Evolutionary conservation across 2,113 vertebrate species (phyloP).

Genomic region (Tachysurus fulvidraco): DNA sequence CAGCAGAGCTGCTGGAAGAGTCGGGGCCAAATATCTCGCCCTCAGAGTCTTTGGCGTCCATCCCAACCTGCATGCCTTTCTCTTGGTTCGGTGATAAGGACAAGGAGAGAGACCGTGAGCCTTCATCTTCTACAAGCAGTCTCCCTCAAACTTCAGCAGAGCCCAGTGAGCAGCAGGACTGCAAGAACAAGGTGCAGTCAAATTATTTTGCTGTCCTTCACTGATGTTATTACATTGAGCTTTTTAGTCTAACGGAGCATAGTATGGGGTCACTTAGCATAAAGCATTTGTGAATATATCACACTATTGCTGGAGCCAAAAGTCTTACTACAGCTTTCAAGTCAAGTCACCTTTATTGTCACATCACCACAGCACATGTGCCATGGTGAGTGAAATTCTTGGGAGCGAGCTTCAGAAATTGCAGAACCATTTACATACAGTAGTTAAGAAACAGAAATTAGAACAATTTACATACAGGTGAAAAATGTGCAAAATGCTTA

Average conservation of each 20-base stretch:
- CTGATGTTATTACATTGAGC: not conserved
- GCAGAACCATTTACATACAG: too few species aligned
- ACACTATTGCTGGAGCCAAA: not conserved
- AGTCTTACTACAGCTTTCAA: not conserved
- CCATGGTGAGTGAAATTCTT: too few species aligned
- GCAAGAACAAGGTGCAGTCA: constrained; percentile 79
- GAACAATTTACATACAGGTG: too few species aligned
- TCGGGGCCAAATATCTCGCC: constrained; percentile 82
- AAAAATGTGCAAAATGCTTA: too few species aligned
- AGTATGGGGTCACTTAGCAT: not conserved
- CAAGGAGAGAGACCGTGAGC: constrained; percentile 75
- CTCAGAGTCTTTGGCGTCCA: constrained; percentile 85
- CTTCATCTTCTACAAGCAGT: constrained; percentile 78
- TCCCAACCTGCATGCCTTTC: constrained; percentile 91
- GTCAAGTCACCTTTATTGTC: too few species aligned
- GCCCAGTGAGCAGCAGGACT: constrained; percentile 78
- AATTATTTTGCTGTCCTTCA: not conserved
- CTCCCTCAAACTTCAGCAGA: constrained; percentile 75
- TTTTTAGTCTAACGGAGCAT: not conserved
- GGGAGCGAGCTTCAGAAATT: too few species aligned
- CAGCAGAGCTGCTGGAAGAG: constrained; percentile 84
- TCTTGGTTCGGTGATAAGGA: constrained; percentile 92
- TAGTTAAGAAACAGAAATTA: too few species aligned
- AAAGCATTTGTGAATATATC: not conserved
- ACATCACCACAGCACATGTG: too few species aligned